Evolutionary conservation across 2,888 invertebrate genomes (phyloP).

Genomic region (Agrilus cyanescens): DNA sequence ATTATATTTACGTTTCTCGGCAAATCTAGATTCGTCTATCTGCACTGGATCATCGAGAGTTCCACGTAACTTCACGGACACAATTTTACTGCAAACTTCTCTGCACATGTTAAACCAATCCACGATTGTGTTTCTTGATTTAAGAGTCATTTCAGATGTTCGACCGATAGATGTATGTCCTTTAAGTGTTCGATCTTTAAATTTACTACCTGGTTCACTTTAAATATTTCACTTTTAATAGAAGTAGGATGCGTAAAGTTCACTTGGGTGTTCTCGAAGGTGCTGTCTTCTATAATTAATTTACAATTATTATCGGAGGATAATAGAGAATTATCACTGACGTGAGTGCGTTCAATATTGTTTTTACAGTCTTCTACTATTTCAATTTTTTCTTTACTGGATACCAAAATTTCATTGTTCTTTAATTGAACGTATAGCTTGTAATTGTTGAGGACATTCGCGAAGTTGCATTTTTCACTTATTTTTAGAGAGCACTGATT

Average conservation of each 20-base stretch:
- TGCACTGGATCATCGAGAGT: conserved; percentile 2
- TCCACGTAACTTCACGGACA: neutral
- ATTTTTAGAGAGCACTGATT: neutral
- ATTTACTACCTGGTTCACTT: too few species aligned
- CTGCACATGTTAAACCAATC: conserved; percentile 2
- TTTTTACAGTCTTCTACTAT: neutral
- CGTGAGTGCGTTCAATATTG: neutral
- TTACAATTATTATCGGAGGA: neutral
- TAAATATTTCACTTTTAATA: neutral
- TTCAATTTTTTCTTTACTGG: neutral
- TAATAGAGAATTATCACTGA: neutral
- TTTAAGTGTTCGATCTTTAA: neutral
- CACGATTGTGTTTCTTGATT: neutral
- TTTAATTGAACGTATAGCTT: neutral
- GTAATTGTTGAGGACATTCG: neutral
- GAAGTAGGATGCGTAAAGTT: neutral
- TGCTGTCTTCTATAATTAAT: too few species aligned
- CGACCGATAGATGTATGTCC: neutral
- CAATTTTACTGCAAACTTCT: conserved; percentile 1
- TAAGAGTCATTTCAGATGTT: neutral
- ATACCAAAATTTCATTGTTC: neutral
- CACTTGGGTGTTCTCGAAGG: neutral
- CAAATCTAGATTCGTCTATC: conserved; percentile 6
- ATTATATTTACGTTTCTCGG: conserved; percentile 2
- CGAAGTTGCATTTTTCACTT: too few species aligned